These are phyloP conservation scores for Peromyscus californicus DNA, from an alignment of 2,113 vertebrate species.

Conservation along the genomic window DNA sequence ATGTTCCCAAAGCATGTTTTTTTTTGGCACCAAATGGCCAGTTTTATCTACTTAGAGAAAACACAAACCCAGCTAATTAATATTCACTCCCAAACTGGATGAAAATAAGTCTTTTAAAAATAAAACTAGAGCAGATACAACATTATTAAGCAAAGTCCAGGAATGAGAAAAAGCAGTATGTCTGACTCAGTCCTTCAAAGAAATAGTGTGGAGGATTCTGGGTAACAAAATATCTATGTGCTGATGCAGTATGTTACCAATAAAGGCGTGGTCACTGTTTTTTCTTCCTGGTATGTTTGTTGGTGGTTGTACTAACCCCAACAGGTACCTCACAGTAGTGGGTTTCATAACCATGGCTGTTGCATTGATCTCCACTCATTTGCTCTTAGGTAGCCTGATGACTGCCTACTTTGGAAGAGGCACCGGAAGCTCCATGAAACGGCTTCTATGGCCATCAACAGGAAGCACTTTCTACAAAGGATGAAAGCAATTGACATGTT, in stretches of 20 bases:
- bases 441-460: not conserved
- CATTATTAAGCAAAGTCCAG: not conserved
- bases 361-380: not conserved
- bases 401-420: not conserved
- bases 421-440: not conserved
- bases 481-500: not conserved
- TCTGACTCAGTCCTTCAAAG: slow-evolving; percentile 26
- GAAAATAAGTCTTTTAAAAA: slow-evolving; percentile 27
- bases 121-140: not conserved
- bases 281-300: not conserved
- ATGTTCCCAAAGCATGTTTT: not conserved
- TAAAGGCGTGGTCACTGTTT: not conserved
- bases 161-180: slow-evolving; percentile 22
- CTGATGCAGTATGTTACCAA: slow-evolving; percentile 10
- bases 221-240: slow-evolving; percentile 45
- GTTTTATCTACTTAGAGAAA: not conserved
- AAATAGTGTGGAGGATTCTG: slow-evolving; percentile 18
- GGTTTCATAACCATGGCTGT: not conserved
- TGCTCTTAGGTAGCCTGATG: not conserved
- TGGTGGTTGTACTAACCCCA: not conserved
- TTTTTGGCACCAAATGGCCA: slow-evolving; percentile 8
- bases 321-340: not conserved
- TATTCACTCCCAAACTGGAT: not conserved
- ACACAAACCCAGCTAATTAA: not conserved
- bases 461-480: slow-evolving; percentile 35